Conservation (phyloP, 2,797 vertebrate species). For the Crenichthys baileyi region DNA sequence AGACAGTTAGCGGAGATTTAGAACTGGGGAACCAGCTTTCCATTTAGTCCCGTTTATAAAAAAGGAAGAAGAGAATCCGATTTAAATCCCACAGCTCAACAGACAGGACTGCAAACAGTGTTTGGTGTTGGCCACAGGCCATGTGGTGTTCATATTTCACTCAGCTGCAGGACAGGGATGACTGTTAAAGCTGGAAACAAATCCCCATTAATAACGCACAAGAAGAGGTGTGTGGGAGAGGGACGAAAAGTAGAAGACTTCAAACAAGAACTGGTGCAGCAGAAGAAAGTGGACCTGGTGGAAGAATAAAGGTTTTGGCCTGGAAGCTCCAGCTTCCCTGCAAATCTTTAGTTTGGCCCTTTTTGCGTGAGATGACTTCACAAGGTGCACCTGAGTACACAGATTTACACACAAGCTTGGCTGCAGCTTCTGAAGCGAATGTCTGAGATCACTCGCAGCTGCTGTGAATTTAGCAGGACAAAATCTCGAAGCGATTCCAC, state of each 20-base stretch:
- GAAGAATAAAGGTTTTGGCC: slow-evolving; percentile 69
- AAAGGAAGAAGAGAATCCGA: neutral
- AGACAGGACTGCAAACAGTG: neutral
- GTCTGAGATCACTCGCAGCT: slow-evolving; percentile 84
- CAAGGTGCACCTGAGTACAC: slow-evolving; percentile 84
- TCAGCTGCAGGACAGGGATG: neutral
- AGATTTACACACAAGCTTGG: slow-evolving; percentile 79
- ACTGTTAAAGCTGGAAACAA: slow-evolving; percentile 19
- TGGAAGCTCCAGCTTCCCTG: slow-evolving; percentile 67
- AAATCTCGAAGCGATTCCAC: neutral
- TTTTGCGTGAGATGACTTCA: slow-evolving; percentile 75
- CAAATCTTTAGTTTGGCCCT: slow-evolving; percentile 65
- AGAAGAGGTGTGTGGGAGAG: slow-evolving; percentile 28
- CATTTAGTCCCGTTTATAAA: neutral
- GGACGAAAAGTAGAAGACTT: slow-evolving; percentile 21
- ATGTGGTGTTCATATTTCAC: slow-evolving; percentile 3
- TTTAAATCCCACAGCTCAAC: neutral
- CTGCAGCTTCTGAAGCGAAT: slow-evolving; percentile 72
- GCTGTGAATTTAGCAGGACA: slow-evolving; percentile 76
- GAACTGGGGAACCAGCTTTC: neutral
- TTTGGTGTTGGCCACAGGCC: neutral
- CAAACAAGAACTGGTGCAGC: slow-evolving; percentile 36
- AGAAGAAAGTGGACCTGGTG: slow-evolving; percentile 36
- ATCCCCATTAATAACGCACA: slow-evolving; percentile 13
- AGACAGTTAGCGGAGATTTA: neutral